Evolutionary conservation across 1,140 invertebrate species (phyloP).

Genomic region (Eriocheir sinensis): DNA sequence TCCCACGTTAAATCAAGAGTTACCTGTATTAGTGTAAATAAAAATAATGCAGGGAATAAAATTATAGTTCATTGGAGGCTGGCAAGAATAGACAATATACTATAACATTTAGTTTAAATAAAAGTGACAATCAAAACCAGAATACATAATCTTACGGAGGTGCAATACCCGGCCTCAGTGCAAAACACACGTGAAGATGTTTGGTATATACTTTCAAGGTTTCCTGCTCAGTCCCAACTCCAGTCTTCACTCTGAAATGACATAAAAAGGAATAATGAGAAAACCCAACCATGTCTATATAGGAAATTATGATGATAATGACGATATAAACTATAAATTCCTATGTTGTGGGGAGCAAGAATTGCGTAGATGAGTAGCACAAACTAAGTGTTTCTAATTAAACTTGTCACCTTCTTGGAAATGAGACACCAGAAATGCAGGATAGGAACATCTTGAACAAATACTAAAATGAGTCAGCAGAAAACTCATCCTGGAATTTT

Average conservation of each 20-base stretch:
- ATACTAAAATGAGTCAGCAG: too few species aligned
- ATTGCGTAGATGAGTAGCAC: neutral
- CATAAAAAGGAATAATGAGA: neutral
- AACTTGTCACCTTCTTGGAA: too few species aligned
- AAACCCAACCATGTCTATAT: neutral
- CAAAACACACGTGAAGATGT: neutral
- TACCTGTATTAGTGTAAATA: neutral
- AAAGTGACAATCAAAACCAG: neutral
- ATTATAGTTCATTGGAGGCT: neutral
- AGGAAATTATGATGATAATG: neutral
- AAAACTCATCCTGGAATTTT: too few species aligned
- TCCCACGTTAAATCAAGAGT: neutral
- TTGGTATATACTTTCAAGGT: neutral
- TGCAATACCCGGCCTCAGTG: neutral
- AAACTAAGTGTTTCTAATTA: too few species aligned
- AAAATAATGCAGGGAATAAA: neutral
- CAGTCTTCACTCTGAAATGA: constrained; percentile 70
- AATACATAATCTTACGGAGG: neutral
- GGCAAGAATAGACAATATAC: neutral
- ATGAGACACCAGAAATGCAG: too few species aligned
- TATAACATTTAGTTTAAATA: neutral
- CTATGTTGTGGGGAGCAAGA: neutral
- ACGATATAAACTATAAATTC: neutral
- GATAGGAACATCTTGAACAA: too few species aligned
- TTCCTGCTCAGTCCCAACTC: constrained; percentile 66